Conservation (phyloP, 37 sponge, comb jelly and placozoan species). For the Haliclona indistincta region DNA sequence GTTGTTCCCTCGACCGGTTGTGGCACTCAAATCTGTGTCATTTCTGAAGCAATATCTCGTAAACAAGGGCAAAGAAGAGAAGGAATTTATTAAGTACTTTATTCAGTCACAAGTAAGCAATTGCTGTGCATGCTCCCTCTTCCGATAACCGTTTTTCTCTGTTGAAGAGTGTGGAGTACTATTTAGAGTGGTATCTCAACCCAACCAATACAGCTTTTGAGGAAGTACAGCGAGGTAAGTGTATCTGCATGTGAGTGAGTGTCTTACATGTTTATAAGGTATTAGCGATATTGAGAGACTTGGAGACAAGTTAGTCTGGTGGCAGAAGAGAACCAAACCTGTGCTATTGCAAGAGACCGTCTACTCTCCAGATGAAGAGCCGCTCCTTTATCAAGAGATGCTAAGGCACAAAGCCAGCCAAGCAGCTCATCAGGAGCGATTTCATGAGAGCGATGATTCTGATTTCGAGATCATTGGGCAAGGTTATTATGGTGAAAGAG, state of each 20-base stretch:
- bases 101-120: slow-evolving; percentile 61
- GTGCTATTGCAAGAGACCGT: not conserved
- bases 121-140: not conserved
- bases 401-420: slow-evolving; percentile 55
- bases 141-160: not conserved
- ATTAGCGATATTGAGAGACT: slow-evolving; percentile 19
- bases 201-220: slow-evolving; percentile 71
- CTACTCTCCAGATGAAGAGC: slow-evolving; percentile 24
- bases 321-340: not conserved
- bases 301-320: not conserved
- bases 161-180: slow-evolving; percentile 74
- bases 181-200: slow-evolving; percentile 66
- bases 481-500: not conserved
- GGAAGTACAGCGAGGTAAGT: slow-evolving; percentile 58
- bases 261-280: slow-evolving; percentile 15
- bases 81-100: slow-evolving; percentile 48
- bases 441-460: slow-evolving; percentile 17
- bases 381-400: slow-evolving; percentile 61
- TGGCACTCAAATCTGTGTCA: slow-evolving; percentile 30
- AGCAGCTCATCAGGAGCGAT: not conserved
- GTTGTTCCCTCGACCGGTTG: slow-evolving; percentile 78
- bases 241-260: not conserved
- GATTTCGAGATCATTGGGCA: slow-evolving; percentile 3
- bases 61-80: slow-evolving; percentile 2
- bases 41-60: slow-evolving; percentile 50